phyloP scores from a whole-genome alignment of 1,140 invertebrate species.

The Argopecten irradians region DNA sequence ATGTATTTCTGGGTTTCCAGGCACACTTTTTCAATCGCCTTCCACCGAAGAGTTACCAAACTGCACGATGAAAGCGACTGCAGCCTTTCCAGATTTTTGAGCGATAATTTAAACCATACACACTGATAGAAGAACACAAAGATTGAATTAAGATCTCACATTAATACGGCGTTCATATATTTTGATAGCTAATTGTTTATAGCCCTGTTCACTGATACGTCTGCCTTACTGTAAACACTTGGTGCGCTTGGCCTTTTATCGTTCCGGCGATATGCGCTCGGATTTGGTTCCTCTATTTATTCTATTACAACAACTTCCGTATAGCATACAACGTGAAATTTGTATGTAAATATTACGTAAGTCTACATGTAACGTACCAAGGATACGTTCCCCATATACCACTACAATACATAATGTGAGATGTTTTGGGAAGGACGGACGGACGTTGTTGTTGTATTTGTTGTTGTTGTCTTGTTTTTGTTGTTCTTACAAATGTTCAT shows the following conservation, averaged over 20 bases:
- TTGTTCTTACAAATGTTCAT: too few species aligned
- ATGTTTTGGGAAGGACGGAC: too few species aligned
- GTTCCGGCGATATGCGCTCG: slow-evolving; percentile 3
- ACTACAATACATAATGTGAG: too few species aligned
- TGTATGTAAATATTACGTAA: slow-evolving; percentile 1
- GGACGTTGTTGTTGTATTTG: too few species aligned
- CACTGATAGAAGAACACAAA: not conserved
- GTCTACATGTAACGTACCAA: not conserved
- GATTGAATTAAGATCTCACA: slow-evolving; percentile 22
- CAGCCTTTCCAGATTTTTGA: slow-evolving; percentile 4
- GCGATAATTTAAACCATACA: slow-evolving; percentile 17
- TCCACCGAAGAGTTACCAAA: slow-evolving; percentile 7
- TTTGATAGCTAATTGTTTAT: slow-evolving; percentile 23
- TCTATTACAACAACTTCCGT: not conserved
- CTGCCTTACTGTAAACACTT: not conserved
- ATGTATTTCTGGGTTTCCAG: not conserved
- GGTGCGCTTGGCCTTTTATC: slow-evolving; percentile 11
- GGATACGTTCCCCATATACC: not conserved
- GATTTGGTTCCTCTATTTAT: slow-evolving; percentile 9
- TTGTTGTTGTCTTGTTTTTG: too few species aligned
- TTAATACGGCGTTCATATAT: slow-evolving; percentile 16
- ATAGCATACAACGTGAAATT: not conserved
- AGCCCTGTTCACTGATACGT: not conserved
- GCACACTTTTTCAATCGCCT: not conserved
- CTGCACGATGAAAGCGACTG: slow-evolving; percentile 14